Evolutionary conservation across 2,888 invertebrate species (phyloP).

Genomic region (Parnassius smintheus): DNA sequence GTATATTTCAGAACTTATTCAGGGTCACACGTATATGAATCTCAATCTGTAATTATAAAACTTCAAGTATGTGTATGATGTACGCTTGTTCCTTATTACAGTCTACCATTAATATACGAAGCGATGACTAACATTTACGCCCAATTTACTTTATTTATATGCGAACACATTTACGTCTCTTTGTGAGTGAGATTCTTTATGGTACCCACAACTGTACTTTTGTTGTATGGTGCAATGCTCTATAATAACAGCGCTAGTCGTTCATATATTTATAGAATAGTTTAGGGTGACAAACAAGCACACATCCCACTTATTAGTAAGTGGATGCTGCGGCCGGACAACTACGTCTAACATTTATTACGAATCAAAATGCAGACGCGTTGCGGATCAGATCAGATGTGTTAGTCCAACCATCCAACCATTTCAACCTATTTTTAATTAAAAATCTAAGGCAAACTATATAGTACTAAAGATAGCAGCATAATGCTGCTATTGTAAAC

Average conservation of each 20-base stretch:
- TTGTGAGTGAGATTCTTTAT: conserved; percentile 51
- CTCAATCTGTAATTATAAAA: conserved; percentile 4
- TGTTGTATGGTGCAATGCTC: conserved; percentile 30
- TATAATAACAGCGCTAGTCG: conserved; percentile 29
- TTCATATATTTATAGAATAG: conserved; percentile 1
- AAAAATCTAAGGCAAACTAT: no score
- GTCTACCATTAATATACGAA: conserved; percentile 28
- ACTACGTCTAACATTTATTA: no score
- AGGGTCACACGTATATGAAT: neutral
- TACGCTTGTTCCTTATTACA: conserved; percentile 18
- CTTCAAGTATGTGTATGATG: conserved; percentile 10
- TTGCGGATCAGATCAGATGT: no score
- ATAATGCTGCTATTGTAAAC: no score
- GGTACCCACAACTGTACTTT: conserved; percentile 37
- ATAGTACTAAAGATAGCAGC: no score
- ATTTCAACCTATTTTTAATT: no score
- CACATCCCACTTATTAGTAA: no score
- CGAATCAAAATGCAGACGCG: no score
- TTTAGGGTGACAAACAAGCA: no score
- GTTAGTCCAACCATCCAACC: no score
- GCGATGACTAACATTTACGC: conserved; percentile 47
- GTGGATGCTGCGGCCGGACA: no score
- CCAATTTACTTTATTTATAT: conserved; percentile 59
- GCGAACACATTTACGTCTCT: conserved; percentile 62
- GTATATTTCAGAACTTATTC: no score